phyloP scores from a whole-genome alignment of 1,140 invertebrate genomes.

The Yoshiicerus persimilis region DNA sequence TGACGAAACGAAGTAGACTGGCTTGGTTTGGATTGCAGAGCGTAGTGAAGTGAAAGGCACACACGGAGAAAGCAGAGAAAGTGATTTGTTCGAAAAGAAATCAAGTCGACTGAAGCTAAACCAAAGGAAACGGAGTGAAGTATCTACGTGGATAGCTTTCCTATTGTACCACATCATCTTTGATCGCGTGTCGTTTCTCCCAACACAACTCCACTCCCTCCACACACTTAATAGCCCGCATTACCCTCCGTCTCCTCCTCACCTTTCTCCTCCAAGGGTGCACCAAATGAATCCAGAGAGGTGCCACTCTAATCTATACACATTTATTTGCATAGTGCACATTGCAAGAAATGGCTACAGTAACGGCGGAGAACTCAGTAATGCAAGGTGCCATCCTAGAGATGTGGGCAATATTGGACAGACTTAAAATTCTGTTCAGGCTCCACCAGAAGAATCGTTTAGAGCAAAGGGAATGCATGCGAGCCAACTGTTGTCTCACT shows the following conservation, averaged over 20 bases:
- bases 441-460: conserved; percentile 40
- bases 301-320: background rate
- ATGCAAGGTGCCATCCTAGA: background rate
- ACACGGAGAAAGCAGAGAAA: background rate
- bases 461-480: conserved; percentile 26
- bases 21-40: background rate
- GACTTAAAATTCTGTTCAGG: conserved; percentile 44
- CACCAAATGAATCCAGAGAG: background rate
- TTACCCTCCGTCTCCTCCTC: background rate
- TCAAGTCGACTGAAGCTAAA: background rate
- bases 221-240: background rate
- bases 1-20: background rate
- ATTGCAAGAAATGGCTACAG: background rate
- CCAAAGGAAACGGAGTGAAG: background rate
- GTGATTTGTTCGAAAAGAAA: conserved; percentile 9
- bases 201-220: background rate
- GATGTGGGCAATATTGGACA: conserved; percentile 24
- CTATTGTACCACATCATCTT: background rate
- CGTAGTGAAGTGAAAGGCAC: background rate
- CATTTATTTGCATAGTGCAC: background rate
- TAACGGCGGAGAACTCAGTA: background rate
- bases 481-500: conserved; percentile 48
- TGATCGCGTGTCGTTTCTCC: background rate
- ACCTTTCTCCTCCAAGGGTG: background rate
- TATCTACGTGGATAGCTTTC: background rate